Percentiles rank a stretch among this genome's conserved stretches.
phyloP scores from a whole-genome alignment of 2,888 invertebrate genomes.

The Troglohyphantes excavatus region DNA sequence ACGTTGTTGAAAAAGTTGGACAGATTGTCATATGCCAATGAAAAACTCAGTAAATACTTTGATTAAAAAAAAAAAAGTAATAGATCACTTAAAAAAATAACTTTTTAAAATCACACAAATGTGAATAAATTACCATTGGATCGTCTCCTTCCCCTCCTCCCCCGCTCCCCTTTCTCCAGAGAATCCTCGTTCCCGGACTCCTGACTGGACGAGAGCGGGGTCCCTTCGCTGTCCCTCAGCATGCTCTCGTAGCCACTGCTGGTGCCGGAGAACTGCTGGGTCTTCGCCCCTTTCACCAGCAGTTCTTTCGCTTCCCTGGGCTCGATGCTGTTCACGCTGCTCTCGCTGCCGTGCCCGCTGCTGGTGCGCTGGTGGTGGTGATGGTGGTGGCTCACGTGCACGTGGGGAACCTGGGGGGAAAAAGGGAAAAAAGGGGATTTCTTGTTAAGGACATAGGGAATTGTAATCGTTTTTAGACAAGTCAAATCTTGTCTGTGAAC shows the following conservation, averaged over 20 bases:
- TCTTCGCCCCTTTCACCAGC: slow-evolving; percentile 73
- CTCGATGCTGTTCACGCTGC: slow-evolving; percentile 79
- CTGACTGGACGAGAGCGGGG: slow-evolving; percentile 89
- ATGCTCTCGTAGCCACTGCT: slow-evolving; percentile 95
- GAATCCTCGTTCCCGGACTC: slow-evolving; percentile 83
- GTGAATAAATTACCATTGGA: slow-evolving; percentile 56
- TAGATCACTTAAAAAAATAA: no score
- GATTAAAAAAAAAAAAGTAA: no score
- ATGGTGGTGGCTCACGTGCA: slow-evolving; percentile 52
- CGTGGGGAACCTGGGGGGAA: slow-evolving; percentile 80
- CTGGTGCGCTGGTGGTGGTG: slow-evolving; percentile 81
- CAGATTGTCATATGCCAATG: no score
- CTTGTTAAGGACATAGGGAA: no score
- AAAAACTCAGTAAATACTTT: no score
- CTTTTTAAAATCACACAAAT: no score
- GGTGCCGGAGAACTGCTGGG: slow-evolving; percentile 85
- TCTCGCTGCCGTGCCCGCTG: slow-evolving; percentile 83
- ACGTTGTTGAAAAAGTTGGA: no score
- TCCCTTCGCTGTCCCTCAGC: slow-evolving; percentile 91
- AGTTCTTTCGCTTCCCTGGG: slow-evolving; percentile 75
- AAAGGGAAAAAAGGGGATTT: no score
- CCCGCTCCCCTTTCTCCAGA: slow-evolving; percentile 80
- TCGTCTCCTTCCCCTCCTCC: slow-evolving; percentile 80
- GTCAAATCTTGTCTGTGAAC: no score
- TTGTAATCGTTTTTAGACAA: no score